Evolutionary conservation across 2,797 vertebrate species (phyloP).

Genomic region (Tauraco hartlaubi): DNA sequence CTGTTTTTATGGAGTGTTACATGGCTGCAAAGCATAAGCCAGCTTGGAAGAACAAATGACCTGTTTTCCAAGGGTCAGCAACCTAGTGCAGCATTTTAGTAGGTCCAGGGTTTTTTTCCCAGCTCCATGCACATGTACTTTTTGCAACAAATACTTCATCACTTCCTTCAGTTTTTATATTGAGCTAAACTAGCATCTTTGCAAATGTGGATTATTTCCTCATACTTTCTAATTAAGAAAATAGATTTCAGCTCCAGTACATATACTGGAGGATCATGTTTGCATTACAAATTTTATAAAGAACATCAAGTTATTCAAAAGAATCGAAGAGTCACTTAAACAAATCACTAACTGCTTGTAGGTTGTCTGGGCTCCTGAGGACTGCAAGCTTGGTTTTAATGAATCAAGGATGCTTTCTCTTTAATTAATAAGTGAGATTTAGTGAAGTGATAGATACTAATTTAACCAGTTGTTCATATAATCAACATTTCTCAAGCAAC

Average conservation of each 20-base stretch:
- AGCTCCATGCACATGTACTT: background rate
- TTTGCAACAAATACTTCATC: background rate
- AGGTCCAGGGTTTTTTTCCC: background rate
- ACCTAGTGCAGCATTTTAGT: background rate
- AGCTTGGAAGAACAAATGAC: background rate
- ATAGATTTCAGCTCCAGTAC: background rate
- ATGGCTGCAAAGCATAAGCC: background rate
- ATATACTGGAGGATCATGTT: background rate
- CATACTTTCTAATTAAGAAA: background rate
- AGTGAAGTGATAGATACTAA: background rate
- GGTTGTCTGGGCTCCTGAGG: background rate
- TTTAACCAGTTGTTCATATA: background rate
- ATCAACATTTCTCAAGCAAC: background rate
- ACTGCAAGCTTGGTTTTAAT: background rate
- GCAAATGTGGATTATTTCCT: background rate
- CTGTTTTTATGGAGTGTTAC: background rate
- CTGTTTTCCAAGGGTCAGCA: background rate
- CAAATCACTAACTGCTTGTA: background rate
- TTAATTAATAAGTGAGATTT: background rate
- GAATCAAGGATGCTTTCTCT: background rate
- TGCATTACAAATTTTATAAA: background rate
- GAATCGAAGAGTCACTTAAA: background rate
- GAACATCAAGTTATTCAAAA: background rate
- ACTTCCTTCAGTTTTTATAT: background rate
- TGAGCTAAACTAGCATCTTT: background rate